Evolutionary conservation across 2,797 vertebrate genomes (phyloP), one percentile per base, ranked within the genome.

Genomic region (Aplochiton taeniatus): DNA sequence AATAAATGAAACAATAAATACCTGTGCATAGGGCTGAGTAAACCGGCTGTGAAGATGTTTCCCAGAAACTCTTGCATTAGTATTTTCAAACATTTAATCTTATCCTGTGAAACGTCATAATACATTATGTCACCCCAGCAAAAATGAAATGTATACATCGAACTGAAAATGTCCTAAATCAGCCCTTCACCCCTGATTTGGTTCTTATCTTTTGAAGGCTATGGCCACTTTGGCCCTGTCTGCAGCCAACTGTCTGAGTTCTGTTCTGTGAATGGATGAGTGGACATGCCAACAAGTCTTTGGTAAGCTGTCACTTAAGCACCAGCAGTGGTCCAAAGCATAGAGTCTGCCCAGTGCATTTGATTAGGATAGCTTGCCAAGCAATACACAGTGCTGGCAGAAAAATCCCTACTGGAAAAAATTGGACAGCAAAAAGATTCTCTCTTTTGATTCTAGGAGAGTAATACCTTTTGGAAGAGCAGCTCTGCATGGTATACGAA

Each of bases 271-370:
- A 89, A 90, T 65, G 84, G 83, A 70, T 82, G 81, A 84, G 81
- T 69, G 78, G 75, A 85, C 75, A 78, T 87, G 87, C 82, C 87
- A 88, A 82, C 77, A 75, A 83, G 73, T 76, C 83, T 89, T 85
- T 86, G 82, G 85, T 84, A 64, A 58, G 59, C 72, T 82, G 83
- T 90, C 84, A 87, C 67, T 80, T 82, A 83, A 75, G 72, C 83
- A 41, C 65, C 69, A 48, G 71, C 62, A 74, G 72, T 70, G 69
- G 48, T 20, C 44, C n/a, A 81, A 85, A 56, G 64, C 55, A 54
- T 46, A 62, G 45, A 61, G 73, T 61, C 59, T 67, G 65, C 63
- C 77, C 62, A 51, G 6, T 0, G 20, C 77, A 76, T 76, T 85
- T 77, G 68, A 84, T 79, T 71, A 55, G 55, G 68, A 57, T 64